phyloP scores from a whole-genome alignment of 1,140 invertebrate genomes.

The Dreissena polymorpha region DNA sequence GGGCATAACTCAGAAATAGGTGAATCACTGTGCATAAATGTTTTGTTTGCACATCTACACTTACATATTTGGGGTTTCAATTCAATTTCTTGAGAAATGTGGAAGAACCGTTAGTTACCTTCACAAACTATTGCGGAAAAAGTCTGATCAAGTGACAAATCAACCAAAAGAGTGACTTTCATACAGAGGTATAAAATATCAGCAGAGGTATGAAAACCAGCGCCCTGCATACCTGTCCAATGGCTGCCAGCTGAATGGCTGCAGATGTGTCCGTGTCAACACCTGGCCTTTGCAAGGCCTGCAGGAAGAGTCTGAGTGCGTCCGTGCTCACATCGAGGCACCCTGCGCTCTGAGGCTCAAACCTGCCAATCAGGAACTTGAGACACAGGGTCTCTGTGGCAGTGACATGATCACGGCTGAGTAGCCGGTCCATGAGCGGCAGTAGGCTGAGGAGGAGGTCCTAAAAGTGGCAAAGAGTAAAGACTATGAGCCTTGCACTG shows the following conservation, averaged over 20 bases:
- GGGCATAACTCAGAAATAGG: too few relatives aligned
- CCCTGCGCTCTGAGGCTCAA: conserved; percentile 30
- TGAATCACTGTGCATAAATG: too few relatives aligned
- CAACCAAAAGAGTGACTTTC: too few relatives aligned
- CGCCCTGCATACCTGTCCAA: not conserved
- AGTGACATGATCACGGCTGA: not conserved
- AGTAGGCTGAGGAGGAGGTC: conserved; percentile 42
- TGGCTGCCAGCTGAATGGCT: not conserved
- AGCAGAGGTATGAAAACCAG: too few relatives aligned
- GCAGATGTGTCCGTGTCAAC: not conserved
- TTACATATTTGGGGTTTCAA: too few relatives aligned
- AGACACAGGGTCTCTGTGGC: conserved; percentile 41
- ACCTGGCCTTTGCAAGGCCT: conserved; percentile 21
- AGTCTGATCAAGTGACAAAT: too few relatives aligned
- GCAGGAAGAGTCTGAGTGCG: conserved; percentile 44
- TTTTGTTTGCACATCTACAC: too few relatives aligned
- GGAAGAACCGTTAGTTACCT: too few relatives aligned
- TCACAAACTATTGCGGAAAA: too few relatives aligned
- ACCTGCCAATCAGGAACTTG: conserved; percentile 50
- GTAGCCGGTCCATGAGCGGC: conserved; percentile 40
- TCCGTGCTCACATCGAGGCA: conserved; percentile 16
- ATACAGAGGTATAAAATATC: too few relatives aligned
- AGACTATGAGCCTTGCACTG: not conserved
- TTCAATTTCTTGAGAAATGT: too few relatives aligned
- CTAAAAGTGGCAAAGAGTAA: conserved; percentile 36